A percentile compares a stretch with the other conserved stretches of the same genome.
These are phyloP conservation scores for Pantherophis alleghaniensis DNA, from an alignment of 2,797 vertebrate genomes.

Conservation along the genomic window DNA sequence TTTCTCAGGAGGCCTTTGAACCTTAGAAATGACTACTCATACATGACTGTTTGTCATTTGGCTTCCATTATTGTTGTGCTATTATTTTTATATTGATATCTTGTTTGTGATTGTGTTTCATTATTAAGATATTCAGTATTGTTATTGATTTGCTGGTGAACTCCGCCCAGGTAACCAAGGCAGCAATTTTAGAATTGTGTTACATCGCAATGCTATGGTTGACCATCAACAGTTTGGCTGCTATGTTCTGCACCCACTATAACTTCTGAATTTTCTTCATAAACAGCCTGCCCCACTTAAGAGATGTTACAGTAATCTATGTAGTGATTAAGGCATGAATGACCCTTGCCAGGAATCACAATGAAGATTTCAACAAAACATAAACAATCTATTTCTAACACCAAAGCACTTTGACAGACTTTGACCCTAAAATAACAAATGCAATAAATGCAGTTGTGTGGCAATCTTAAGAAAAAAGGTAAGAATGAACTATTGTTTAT, in stretches of 20 bases:
- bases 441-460: background rate
- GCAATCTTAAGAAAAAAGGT: background rate
- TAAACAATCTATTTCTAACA: background rate
- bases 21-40: background rate
- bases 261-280: background rate
- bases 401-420: background rate
- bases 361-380: background rate
- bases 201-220: background rate
- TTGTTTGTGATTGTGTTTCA: background rate
- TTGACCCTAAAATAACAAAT: slow-evolving; percentile 1
- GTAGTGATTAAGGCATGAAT: background rate
- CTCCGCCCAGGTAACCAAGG: background rate
- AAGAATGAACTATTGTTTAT: background rate
- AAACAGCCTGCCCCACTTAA: background rate
- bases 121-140: background rate
- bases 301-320: background rate
- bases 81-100: background rate
- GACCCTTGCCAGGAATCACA: background rate
- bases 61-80: background rate
- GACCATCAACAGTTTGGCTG: background rate
- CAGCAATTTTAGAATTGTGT: background rate
- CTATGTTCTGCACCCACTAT: background rate
- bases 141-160: background rate
- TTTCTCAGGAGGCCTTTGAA: background rate
- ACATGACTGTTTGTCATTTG: background rate